Percentiles rank a stretch among this genome's conserved stretches.
Conservation (phyloP, 2,113 vertebrate genomes). For the Lontra canadensis region DNA sequence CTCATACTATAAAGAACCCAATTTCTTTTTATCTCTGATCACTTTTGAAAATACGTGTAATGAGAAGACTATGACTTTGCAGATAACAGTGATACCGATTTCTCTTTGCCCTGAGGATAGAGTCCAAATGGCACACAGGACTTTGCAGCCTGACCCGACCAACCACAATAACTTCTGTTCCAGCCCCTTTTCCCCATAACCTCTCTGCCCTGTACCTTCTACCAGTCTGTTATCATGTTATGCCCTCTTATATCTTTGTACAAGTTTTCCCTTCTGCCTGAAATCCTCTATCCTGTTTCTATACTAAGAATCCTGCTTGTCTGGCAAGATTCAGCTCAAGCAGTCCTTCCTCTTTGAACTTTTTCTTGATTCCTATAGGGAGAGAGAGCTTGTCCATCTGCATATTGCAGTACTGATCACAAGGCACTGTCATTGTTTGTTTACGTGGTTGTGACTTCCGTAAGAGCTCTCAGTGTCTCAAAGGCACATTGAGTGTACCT, state of each 20-base stretch:
- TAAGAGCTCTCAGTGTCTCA: not conserved
- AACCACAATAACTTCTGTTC: not conserved
- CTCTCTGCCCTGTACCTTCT: not conserved
- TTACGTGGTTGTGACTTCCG: not conserved
- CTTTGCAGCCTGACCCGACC: not conserved
- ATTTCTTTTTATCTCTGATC: not conserved
- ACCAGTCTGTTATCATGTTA: too few relatives aligned
- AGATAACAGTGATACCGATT: not conserved
- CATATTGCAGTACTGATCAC: not conserved
- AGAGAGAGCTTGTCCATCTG: not conserved
- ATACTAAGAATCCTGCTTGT: not conserved
- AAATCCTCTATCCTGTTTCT: not conserved
- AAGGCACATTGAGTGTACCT: not conserved
- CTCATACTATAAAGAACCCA: not conserved
- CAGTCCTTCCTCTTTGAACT: not conserved
- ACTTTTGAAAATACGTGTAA: not conserved
- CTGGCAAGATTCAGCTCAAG: not conserved
- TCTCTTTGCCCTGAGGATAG: constrained; percentile 30
- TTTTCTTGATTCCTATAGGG: not conserved
- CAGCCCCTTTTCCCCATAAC: not conserved
- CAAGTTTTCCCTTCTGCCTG: not conserved
- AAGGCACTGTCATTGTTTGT: not conserved
- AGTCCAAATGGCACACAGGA: not conserved
- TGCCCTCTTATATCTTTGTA: not conserved
- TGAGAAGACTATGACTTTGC: not conserved